Evolutionary conservation across 1,140 invertebrate genomes (phyloP), one percentile per base, ranked within the genome.

Genomic region (Ceratosolen fusciceps): DNA sequence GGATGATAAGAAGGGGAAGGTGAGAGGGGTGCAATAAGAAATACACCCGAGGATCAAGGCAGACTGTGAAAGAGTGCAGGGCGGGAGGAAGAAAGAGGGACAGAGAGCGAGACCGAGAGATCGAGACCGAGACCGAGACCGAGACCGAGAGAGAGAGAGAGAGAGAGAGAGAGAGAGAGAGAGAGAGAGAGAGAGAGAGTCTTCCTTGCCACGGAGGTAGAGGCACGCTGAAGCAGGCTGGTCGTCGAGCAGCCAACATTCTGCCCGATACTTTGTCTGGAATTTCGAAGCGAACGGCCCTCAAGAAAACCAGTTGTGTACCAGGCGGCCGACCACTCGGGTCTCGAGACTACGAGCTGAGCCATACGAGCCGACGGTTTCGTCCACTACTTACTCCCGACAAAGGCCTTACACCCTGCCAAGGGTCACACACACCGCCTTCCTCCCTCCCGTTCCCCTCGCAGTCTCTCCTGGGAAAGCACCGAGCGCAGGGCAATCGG

Each of bases 261-360:
- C 86, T 84, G 85, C 80, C 83, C 78, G 83, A 83, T 85, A 87
- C 83, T 87, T 86, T 86, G 84, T 85, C 84, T 85, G 85, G 86
- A 86, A 86, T 86, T 85, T 86, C 85, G 83, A 85, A 84, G 84
- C 83, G 81, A 82, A 84, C 84, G 82, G 83, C 85, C 85, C 83
- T 86, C 82, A 81, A 85, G 84, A 85, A 82, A 85, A 86, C 85
- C 85, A 86, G 84, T 85, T 75, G 71, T 77, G 84, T 80, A 83
- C 82, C 82, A 39, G 76, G 76, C 67, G 34, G 21, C 39, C 10
- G 37, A 24, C 24, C 37, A 9, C 68, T 52, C 43, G 56, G 65
- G 62, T 81, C 80, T 77, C 80, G 80, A 77, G 60, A 37, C 60
- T 62, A 34, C 80, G 77, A 70, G 81, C 80, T 60, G 52, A 54